Evolutionary conservation across 2,113 vertebrate species (phyloP).

Genomic region (Todiramphus saurophagus): DNA sequence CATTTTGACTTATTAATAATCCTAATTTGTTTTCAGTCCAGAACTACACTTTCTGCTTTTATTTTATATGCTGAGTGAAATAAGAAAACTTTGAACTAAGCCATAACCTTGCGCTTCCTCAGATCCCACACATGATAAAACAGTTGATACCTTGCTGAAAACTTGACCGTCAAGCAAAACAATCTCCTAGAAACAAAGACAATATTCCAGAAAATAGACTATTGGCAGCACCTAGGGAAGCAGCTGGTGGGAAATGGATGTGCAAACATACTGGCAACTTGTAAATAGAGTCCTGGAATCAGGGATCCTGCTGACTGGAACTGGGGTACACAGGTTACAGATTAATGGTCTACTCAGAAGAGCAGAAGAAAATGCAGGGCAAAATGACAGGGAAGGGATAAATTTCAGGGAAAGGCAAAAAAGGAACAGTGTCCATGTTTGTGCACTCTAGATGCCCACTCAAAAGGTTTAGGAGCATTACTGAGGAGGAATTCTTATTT

Average conservation of each 20-base stretch:
- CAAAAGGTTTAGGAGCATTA: not conserved
- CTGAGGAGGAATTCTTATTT: not conserved
- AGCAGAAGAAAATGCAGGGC: not conserved
- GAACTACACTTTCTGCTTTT: not conserved
- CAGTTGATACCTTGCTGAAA: not conserved
- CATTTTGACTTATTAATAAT: not conserved
- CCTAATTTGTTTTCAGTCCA: not conserved
- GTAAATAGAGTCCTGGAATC: not conserved
- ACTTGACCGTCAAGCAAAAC: not conserved
- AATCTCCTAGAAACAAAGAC: not conserved
- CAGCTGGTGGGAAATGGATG: not conserved
- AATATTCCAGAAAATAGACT: not conserved
- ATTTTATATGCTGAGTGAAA: not conserved
- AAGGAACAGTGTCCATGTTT: not conserved
- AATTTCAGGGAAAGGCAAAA: not conserved
- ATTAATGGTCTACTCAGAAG: not conserved
- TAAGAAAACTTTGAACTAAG: not conserved
- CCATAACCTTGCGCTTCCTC: not conserved
- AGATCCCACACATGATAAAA: not conserved
- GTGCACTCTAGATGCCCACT: rapidly evolving
- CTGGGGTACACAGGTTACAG: not conserved
- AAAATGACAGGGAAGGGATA: not conserved
- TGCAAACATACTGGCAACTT: not conserved
- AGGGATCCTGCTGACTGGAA: not conserved
- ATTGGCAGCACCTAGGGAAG: not conserved